Conservation (phyloP, 2,797 vertebrate genomes). For the Spheniscus humboldti region DNA sequence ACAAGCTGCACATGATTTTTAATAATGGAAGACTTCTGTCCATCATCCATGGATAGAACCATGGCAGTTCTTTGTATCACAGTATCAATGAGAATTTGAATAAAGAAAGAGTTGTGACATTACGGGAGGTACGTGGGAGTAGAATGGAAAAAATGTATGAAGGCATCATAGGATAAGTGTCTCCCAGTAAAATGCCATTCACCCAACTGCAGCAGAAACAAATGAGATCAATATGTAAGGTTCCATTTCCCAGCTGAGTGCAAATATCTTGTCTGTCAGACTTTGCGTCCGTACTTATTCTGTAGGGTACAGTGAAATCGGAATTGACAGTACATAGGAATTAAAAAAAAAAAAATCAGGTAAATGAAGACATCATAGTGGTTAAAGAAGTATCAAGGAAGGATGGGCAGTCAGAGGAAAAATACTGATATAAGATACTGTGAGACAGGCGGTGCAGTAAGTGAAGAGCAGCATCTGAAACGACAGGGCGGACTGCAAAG, state of each 20-base stretch:
- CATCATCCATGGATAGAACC: background rate
- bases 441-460: accelerated
- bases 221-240: background rate
- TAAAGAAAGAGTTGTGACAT: background rate
- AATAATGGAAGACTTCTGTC: background rate
- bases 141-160: background rate
- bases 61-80: background rate
- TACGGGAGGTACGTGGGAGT: background rate
- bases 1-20: background rate
- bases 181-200: background rate
- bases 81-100: background rate
- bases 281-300: background rate
- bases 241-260: background rate
- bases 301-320: background rate
- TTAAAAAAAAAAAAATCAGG: background rate
- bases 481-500: background rate
- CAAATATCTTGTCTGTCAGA: background rate
- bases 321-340: background rate
- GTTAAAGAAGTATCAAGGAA: background rate
- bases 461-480: background rate
- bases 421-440: background rate
- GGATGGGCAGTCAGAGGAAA: background rate
- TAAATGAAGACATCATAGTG: background rate
- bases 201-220: background rate
- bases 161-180: background rate